Conservation (phyloP, 1,140 invertebrate genomes). For the Plectrocnemia conspersa region DNA sequence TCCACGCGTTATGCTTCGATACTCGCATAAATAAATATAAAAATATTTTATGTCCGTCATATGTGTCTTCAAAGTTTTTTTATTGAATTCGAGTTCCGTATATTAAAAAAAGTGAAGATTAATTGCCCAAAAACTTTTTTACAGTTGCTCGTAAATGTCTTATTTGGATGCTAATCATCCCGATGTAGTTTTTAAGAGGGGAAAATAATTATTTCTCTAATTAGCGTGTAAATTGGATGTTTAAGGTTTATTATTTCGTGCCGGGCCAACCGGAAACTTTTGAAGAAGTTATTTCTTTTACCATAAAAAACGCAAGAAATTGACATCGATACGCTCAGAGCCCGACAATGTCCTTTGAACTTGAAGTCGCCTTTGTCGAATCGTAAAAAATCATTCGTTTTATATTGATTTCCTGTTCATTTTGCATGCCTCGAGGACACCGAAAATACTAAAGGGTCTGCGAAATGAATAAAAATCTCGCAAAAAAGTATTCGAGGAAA, state of each 20-base stretch:
- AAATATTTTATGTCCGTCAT: too few species aligned
- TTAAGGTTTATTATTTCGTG: constrained; percentile 14
- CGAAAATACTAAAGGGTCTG: too few species aligned
- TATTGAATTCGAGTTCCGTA: too few species aligned
- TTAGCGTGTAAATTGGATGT: constrained; percentile 23
- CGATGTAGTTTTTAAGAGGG: constrained; percentile 14
- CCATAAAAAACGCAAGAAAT: constrained; percentile 4
- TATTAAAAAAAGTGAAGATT: constrained; percentile 9
- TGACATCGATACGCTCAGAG: not conserved
- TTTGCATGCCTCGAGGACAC: constrained; percentile 19
- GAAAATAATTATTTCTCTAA: constrained; percentile 22
- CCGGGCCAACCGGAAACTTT: not conserved
- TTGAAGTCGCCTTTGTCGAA: too few species aligned
- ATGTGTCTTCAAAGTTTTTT: too few species aligned
- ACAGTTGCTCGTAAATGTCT: constrained; percentile 16
- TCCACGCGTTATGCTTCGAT: too few species aligned
- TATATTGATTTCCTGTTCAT: constrained; percentile 21
- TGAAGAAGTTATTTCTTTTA: not conserved
- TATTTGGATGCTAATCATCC: constrained; percentile 22
- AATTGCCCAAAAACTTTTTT: constrained; percentile 16
- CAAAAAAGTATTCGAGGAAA: constrained; percentile 4
- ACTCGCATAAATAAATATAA: too few species aligned
- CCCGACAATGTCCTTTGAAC: too few species aligned
- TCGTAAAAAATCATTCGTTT: too few species aligned
- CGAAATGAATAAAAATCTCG: constrained; percentile 4